Evolutionary conservation across 2,888 invertebrate species (phyloP).

Genomic region (Busseola fusca): DNA sequence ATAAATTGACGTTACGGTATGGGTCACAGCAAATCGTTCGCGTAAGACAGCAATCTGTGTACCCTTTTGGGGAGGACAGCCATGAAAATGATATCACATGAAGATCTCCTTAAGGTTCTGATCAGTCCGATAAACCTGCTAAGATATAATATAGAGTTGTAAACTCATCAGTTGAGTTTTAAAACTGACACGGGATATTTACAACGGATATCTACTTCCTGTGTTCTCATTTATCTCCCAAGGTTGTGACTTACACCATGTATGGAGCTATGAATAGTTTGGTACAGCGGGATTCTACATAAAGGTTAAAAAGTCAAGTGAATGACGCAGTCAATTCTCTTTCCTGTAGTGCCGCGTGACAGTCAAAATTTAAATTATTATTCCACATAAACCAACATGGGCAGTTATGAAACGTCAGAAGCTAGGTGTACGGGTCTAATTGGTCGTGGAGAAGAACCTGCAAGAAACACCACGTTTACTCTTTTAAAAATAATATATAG

Average conservation of each 20-base stretch:
- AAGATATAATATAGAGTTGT: not conserved
- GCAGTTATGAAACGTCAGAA: no score
- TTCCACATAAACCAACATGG: no score
- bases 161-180: constrained; percentile 20
- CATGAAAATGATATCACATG: not conserved
- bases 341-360: not conserved
- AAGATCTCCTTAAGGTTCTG: not conserved
- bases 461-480: no score
- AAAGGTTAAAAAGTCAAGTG: not conserved
- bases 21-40: not conserved
- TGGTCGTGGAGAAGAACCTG: no score
- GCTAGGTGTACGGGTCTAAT: no score
- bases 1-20: not conserved
- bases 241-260: constrained; percentile 34
- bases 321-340: constrained; percentile 4
- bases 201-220: constrained; percentile 50
- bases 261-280: constrained; percentile 25
- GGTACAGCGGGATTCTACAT: not conserved
- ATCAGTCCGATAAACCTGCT: not conserved
- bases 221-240: constrained; percentile 39
- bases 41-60: not conserved
- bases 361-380: no score
- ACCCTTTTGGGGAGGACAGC: no score
- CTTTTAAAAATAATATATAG: no score
- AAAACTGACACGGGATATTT: constrained; percentile 21